phyloP scores from a whole-genome alignment of 2,888 invertebrate genomes.

The Phrixothrix hirtus region DNA sequence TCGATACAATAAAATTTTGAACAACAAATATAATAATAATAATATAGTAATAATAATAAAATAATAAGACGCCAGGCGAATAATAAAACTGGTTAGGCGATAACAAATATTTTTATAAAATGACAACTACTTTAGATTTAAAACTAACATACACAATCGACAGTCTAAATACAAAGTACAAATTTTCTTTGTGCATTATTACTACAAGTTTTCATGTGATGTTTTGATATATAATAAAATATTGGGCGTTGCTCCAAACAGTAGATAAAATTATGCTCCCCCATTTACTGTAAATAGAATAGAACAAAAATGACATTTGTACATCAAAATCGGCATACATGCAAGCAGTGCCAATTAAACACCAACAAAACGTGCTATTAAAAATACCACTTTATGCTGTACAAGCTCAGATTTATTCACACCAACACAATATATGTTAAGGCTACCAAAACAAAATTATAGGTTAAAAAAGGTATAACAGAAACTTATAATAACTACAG shows the following conservation, averaged over 20 bases:
- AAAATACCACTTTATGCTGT: no score
- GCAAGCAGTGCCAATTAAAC: not conserved
- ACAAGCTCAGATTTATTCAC: no score
- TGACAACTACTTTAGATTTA: constrained; percentile 8
- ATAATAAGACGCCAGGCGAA: constrained; percentile 19
- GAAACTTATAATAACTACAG: no score
- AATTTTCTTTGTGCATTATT: constrained; percentile 24
- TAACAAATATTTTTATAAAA: constrained; percentile 28
- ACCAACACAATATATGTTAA: no score
- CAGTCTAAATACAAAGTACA: no score
- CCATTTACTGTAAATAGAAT: constrained; percentile 26
- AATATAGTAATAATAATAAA: constrained; percentile 22
- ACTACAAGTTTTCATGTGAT: constrained; percentile 14
- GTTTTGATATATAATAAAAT: constrained; percentile 4
- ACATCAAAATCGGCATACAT: not conserved
- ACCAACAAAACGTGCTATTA: no score
- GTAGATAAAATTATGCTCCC: constrained; percentile 4
- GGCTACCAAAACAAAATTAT: no score
- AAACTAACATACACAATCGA: constrained; percentile 9
- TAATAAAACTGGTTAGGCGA: constrained; percentile 26
- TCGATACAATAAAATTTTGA: constrained; percentile 22
- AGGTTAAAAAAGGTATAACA: no score
- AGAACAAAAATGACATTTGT: constrained; percentile 2
- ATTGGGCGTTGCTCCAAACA: constrained; percentile 11
- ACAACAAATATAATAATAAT: constrained; percentile 26